These are phyloP conservation scores for Plusia festucae DNA, from an alignment of 2,888 invertebrate genomes.

Conservation along the genomic window DNA sequence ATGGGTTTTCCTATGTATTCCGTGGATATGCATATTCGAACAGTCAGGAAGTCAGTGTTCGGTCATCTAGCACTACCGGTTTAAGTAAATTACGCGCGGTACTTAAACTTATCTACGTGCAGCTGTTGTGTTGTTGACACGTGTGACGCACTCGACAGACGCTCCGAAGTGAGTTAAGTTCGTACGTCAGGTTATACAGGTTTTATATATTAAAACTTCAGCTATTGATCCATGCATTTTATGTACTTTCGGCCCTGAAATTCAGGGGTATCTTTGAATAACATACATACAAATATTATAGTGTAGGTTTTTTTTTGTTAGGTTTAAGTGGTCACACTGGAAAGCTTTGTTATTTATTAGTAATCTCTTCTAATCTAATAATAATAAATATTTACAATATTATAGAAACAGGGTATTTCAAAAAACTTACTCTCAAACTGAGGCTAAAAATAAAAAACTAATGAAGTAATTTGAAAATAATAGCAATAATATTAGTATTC, in stretches of 20 bases:
- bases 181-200: background rate
- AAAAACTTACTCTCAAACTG: too few species aligned
- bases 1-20: constrained; percentile 45
- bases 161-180: constrained; percentile 15
- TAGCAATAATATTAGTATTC: too few species aligned
- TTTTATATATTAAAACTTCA: background rate
- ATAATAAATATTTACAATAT: too few species aligned
- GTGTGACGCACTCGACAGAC: constrained; percentile 38
- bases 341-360: too few species aligned
- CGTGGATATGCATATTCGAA: constrained; percentile 44
- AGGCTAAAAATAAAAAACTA: too few species aligned
- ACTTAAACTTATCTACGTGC: constrained; percentile 59
- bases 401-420: too few species aligned
- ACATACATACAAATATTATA: background rate
- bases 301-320: too few species aligned
- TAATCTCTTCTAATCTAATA: too few species aligned
- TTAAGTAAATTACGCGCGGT: constrained; percentile 51
- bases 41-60: constrained; percentile 54
- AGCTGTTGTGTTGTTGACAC: constrained; percentile 59
- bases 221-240: background rate
- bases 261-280: background rate
- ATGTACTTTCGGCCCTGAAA: background rate
- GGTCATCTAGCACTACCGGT: constrained; percentile 50
- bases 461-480: too few species aligned
- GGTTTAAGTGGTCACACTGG: too few species aligned